Percentiles rank a stretch among this genome's conserved stretches.
Evolutionary conservation across 2,797 vertebrate species (phyloP).

Genomic region (Hippoglossus hippoglossus): DNA sequence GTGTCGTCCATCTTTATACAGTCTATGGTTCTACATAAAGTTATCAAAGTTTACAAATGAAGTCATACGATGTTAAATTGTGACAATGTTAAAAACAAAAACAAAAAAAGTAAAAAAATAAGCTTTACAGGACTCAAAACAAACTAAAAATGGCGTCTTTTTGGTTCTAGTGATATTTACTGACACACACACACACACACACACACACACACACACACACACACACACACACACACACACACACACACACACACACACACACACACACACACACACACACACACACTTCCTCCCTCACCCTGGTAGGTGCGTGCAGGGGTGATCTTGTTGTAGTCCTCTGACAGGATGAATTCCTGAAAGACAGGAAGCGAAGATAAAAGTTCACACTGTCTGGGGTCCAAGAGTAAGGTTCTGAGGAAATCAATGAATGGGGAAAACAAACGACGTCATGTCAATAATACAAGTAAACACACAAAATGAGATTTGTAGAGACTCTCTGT

Average conservation of each 20-base stretch:
- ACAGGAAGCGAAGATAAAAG: conserved; percentile 40
- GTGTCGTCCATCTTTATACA: too few relatives aligned
- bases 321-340: conserved; percentile 99
- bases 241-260: neutral
- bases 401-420: neutral
- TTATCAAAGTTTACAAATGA: too few relatives aligned
- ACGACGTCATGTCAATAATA: too few relatives aligned
- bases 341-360: conserved; percentile 93
- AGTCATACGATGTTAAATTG: neutral
- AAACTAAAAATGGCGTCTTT: neutral
- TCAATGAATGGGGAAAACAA: neutral
- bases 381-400: neutral
- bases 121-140: neutral
- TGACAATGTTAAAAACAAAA: neutral
- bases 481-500: too few relatives aligned
- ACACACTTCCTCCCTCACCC: conserved; percentile 84
- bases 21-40: too few relatives aligned
- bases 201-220: too few relatives aligned
- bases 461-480: too few relatives aligned
- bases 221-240: neutral
- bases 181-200: neutral
- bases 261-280: conserved; percentile 3
- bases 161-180: neutral
- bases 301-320: conserved; percentile 91
- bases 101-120: neutral